These are phyloP conservation scores for Pseudonaja textilis DNA, from an alignment of 2,113 vertebrate species.

Conservation along the genomic window DNA sequence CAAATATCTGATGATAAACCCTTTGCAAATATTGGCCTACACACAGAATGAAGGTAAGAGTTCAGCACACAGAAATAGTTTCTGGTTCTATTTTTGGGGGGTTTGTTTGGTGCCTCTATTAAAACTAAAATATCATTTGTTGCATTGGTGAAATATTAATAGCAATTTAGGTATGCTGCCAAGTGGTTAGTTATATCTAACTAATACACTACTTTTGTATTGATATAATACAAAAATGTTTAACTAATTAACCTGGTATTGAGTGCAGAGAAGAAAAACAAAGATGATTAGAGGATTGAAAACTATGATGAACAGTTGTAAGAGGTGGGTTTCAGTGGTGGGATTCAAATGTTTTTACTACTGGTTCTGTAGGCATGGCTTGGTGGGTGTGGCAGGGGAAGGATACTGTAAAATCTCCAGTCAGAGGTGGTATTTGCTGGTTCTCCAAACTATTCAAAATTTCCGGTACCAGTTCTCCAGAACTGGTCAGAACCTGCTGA, in stretches of 20 bases:
- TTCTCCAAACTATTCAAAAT: too few relatives aligned
- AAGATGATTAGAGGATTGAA: not conserved
- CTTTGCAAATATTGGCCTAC: not conserved
- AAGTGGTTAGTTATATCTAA: not conserved
- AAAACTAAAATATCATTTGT: not conserved
- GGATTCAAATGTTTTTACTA: too few relatives aligned
- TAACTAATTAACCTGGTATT: not conserved
- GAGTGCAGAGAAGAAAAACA: not conserved
- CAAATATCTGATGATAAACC: not conserved
- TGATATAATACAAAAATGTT: not conserved
- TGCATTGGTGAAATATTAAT: not conserved
- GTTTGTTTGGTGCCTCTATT: not conserved
- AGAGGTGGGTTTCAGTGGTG: not conserved
- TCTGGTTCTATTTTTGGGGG: not conserved
- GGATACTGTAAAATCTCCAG: too few relatives aligned
- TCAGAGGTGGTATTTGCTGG: too few relatives aligned
- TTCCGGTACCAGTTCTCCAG: too few relatives aligned
- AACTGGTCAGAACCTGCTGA: too few relatives aligned
- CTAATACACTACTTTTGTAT: not conserved
- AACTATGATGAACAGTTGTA: not conserved
- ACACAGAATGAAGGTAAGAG: not conserved
- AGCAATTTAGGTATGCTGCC: not conserved
- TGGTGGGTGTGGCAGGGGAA: too few relatives aligned
- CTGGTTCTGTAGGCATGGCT: too few relatives aligned
- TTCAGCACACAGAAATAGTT: not conserved